Evolutionary conservation across 2,113 vertebrate species (phyloP).

Genomic region (Theristicus caerulescens): DNA sequence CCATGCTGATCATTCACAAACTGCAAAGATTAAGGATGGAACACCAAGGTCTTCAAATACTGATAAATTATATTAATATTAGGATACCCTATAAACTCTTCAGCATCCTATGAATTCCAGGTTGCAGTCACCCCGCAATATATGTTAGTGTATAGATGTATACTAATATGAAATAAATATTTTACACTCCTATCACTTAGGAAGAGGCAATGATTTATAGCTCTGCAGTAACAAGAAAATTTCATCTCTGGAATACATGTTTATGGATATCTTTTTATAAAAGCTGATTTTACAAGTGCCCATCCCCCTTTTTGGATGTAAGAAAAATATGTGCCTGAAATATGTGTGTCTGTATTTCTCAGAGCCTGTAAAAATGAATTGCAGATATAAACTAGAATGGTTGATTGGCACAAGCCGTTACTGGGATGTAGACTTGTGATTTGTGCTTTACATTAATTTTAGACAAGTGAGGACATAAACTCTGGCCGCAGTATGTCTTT

Average conservation of each 20-base stretch:
- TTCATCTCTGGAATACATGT: not conserved
- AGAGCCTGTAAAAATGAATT: not conserved
- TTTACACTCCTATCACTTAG: not conserved
- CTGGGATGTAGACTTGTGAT: not conserved
- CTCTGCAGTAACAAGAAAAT: not conserved
- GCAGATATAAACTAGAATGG: not conserved
- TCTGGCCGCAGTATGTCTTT: not conserved
- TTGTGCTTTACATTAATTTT: conserved; percentile 24
- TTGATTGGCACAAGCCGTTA: not conserved
- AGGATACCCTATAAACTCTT: not conserved
- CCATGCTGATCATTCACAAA: not conserved
- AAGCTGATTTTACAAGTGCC: not conserved
- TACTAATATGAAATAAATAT: not conserved
- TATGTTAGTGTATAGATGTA: not conserved
- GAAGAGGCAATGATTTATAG: not conserved
- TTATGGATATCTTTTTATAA: conserved; percentile 10
- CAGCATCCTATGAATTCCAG: not conserved
- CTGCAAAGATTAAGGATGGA: not conserved
- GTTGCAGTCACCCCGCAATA: not conserved
- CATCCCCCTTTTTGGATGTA: not conserved
- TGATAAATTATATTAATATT: conserved; percentile 23
- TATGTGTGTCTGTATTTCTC: not conserved
- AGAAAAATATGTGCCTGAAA: not conserved
- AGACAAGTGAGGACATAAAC: not conserved
- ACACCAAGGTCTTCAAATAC: not conserved